Evolutionary conservation across 2,797 vertebrate genomes (phyloP), one percentile per base, ranked within the genome.

Genomic region (Melanotaenia trifasciata): DNA sequence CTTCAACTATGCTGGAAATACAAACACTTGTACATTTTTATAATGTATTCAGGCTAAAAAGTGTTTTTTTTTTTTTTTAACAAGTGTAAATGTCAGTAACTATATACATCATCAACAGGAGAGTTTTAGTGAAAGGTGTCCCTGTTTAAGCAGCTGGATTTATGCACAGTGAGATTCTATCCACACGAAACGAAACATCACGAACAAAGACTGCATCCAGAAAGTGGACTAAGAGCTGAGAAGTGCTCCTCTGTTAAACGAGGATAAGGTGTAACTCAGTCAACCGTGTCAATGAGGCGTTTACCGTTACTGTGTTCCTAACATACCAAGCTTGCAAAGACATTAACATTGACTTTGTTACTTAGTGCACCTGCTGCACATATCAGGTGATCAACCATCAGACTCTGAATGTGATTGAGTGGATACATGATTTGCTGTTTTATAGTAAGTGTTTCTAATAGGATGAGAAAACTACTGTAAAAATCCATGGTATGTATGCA

Each of bases 241-340:
- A 87, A 59, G 59, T 68, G 57, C 67, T 77, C 65, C 67, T 85
- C 74, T 87, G 79, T 87, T 87, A 64, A 13, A 77, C 56, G 20
- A 22, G 87, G 76, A 84, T 83, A 76, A 84, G 57, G 73, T 88
- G 90, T 77, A 90, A 92, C 83, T 68, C 58, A 86, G 79, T 90
- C 84, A 80, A 59, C 78, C 67, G 35, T 82, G 36, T 71, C 78
- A 79, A 65, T 58, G 35, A 81, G 65, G 67, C 75, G 18, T 81
- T 84, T 74, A 70, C 70, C 87, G 82, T 87, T 81, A 83, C 80
- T 24, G 60, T 81, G 79, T 65, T 75, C 74, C 36, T 78, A 70
- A 8, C 87, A 88, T 81, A 76, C 75, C 80, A 67, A 76, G 16
- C 61, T 66, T 66, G 73, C 80, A 81, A 79, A 67, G 36, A 67